A percentile compares a stretch with the other conserved stretches of the same genome.
These are phyloP conservation scores for Bugula neritina DNA, from an alignment of 2,888 invertebrate genomes.

Conservation along the genomic window DNA sequence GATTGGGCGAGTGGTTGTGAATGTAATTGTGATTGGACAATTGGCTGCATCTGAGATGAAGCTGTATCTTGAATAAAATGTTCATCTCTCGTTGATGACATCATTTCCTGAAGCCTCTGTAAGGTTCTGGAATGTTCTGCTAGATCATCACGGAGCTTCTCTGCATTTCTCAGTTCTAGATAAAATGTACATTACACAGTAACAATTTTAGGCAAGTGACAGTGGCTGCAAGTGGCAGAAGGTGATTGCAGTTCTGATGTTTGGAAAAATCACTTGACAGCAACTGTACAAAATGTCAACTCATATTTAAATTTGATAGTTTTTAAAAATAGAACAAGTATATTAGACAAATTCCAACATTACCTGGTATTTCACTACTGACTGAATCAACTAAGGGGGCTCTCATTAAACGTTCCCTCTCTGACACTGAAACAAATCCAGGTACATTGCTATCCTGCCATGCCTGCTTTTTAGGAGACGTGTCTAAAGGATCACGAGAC, in stretches of 20 bases:
- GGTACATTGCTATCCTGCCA: too few relatives aligned
- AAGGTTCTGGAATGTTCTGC: background rate
- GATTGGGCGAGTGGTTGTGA: background rate
- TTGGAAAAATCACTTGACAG: too few relatives aligned
- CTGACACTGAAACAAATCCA: background rate
- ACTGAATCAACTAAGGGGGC: too few relatives aligned
- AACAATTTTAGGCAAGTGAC: background rate
- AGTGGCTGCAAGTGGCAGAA: too few relatives aligned
- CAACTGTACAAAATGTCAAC: too few relatives aligned
- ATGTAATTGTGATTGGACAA: background rate
- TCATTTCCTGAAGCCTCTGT: background rate
- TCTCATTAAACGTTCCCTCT: constrained; percentile 11
- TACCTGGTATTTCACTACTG: too few relatives aligned
- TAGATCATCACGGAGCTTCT: background rate
- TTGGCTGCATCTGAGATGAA: background rate
- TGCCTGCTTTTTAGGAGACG: too few relatives aligned
- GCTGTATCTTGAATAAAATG: background rate
- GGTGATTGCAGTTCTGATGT: too few relatives aligned
- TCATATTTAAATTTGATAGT: too few relatives aligned
- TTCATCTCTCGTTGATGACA: background rate
- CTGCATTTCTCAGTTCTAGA: background rate
- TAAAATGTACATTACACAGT: background rate
- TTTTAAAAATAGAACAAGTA: too few relatives aligned
- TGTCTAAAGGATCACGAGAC: too few relatives aligned
- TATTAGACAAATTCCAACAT: too few relatives aligned